phyloP scores from a whole-genome alignment of 1,140 invertebrate species.

The Drosophila bipectinata region DNA sequence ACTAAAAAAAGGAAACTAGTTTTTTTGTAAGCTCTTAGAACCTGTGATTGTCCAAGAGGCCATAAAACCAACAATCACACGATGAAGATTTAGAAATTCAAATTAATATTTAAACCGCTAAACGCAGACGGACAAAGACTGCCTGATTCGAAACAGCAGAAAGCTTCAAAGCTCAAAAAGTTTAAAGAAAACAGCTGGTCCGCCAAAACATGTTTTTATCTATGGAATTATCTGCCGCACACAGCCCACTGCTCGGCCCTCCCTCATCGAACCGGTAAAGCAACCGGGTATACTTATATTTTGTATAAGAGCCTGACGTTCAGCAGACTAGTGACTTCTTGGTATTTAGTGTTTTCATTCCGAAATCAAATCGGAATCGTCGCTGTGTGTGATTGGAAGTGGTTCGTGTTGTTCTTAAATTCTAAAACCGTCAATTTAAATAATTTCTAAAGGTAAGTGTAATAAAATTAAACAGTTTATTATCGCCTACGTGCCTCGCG shows the following conservation, averaged over 20 bases:
- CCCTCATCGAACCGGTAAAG: no score
- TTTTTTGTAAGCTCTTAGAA: no score
- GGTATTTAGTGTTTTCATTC: slow-evolving; percentile 45
- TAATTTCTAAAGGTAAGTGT: slow-evolving; percentile 59
- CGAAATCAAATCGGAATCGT: slow-evolving; percentile 42
- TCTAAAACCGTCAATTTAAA: slow-evolving; percentile 39
- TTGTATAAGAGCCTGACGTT: slow-evolving; percentile 6
- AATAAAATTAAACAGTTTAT: slow-evolving; percentile 30
- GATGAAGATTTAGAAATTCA: background rate
- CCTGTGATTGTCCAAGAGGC: no score
- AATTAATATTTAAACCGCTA: slow-evolving; percentile 1
- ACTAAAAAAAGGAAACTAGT: no score
- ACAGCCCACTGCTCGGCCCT: background rate
- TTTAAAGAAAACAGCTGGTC: slow-evolving; percentile 48
- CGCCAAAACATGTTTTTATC: slow-evolving; percentile 66
- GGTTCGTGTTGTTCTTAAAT: slow-evolving; percentile 48
- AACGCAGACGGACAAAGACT: background rate
- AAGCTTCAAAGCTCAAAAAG: slow-evolving; percentile 6
- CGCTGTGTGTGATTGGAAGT: slow-evolving; percentile 59
- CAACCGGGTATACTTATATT: no score
- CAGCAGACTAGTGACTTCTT: slow-evolving; percentile 36
- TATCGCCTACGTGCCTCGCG: background rate
- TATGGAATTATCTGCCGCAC: slow-evolving; percentile 39
- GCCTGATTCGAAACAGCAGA: slow-evolving; percentile 7
- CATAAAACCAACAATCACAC: slow-evolving; percentile 2